Evolutionary conservation across 2,797 vertebrate species (phyloP).

Genomic region (Gallinago nigripennis): DNA sequence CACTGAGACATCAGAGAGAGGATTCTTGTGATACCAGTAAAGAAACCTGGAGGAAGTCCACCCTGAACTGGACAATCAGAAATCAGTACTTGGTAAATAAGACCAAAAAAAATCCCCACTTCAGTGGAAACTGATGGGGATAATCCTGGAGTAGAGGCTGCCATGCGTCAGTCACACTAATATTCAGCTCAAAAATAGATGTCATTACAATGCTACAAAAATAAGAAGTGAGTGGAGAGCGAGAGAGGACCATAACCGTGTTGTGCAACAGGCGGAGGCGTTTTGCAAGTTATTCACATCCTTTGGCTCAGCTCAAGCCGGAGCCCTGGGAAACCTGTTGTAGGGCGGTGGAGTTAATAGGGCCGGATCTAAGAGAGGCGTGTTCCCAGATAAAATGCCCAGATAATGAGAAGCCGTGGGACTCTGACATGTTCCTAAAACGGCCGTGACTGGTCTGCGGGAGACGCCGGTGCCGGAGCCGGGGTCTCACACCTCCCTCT

Average conservation of each 20-base stretch:
- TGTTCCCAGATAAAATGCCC: neutral
- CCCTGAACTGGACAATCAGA: neutral
- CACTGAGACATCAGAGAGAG: fast-evolving
- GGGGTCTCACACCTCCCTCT: neutral
- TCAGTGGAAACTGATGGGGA: neutral
- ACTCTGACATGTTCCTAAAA: neutral
- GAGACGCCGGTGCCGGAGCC: neutral
- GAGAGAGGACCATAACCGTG: neutral
- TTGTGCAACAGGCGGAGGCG: neutral
- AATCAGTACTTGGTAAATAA: neutral
- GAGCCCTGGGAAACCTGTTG: neutral
- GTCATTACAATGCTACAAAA: neutral
- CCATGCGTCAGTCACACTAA: neutral
- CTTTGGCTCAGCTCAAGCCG: neutral
- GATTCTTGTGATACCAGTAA: neutral
- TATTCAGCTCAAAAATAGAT: neutral
- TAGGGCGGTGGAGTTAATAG: neutral
- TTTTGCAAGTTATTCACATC: neutral
- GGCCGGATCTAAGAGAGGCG: neutral
- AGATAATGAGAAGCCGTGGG: neutral
- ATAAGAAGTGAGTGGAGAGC: neutral
- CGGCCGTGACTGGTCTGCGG: neutral
- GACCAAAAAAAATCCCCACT: neutral
- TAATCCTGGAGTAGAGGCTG: neutral
- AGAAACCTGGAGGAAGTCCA: neutral